Conservation (phyloP, 2,113 vertebrate genomes). For the Bos taurus region DNA sequence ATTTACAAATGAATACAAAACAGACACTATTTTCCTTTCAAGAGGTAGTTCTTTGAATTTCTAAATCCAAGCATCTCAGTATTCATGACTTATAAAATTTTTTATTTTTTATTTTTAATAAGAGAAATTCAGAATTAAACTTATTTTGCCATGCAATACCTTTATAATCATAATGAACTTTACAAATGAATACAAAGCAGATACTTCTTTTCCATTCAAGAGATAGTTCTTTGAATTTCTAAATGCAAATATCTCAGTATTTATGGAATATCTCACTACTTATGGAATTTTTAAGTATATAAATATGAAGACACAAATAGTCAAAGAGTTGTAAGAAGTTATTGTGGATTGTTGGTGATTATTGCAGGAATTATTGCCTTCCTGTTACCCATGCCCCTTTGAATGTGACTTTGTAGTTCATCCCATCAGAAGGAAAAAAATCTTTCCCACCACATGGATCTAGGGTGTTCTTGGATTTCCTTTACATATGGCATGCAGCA, state of each 20-base stretch:
- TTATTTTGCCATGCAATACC: neutral
- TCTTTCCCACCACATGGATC: neutral
- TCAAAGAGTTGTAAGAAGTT: neutral
- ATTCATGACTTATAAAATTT: neutral
- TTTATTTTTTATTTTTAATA: neutral
- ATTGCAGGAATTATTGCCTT: neutral
- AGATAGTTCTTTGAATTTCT: neutral
- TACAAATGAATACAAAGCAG: neutral
- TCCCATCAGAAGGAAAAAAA: neutral
- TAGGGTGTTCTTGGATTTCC: neutral
- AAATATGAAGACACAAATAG: neutral
- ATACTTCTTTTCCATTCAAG: neutral
- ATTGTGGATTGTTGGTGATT: neutral
- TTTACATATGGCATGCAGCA: neutral
- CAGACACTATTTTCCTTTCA: neutral
- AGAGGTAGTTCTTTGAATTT: neutral
- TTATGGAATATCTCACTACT: no score
- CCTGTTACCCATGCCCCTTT: neutral
- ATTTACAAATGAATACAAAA: neutral
- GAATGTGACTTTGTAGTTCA: neutral
- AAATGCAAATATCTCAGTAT: neutral
- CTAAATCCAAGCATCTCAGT: neutral
- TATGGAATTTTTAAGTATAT: neutral
- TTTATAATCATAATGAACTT: neutral
- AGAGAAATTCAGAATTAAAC: neutral